A percentile compares a stretch with the other conserved stretches of the same genome.
Conservation (phyloP, 2,113 vertebrate species). For the Ammodramus savannarum region DNA sequence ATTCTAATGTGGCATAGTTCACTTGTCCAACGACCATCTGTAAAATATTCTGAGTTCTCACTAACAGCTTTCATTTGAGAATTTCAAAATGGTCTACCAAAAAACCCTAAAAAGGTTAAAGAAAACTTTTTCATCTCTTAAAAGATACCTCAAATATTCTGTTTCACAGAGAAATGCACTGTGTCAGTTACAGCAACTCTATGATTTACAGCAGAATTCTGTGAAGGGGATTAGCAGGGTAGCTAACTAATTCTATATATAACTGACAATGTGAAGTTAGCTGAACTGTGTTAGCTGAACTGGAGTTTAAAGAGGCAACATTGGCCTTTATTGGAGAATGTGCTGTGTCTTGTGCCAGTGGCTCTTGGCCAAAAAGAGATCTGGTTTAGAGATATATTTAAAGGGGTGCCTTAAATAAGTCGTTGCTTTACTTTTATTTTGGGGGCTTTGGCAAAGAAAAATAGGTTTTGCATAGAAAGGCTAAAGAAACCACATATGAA, state of each 20-base stretch:
- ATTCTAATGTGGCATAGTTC: not conserved
- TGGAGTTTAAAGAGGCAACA: not conserved
- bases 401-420: not conserved
- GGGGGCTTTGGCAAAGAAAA: not conserved
- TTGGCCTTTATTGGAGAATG: not conserved
- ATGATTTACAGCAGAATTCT: not conserved
- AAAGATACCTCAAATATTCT: not conserved
- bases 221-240: not conserved
- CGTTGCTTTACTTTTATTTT: not conserved
- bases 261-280: not conserved
- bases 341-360: not conserved
- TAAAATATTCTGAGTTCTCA: not conserved
- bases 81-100: not conserved
- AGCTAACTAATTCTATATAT: not conserved
- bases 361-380: not conserved
- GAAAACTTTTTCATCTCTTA: not conserved
- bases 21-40: not conserved
- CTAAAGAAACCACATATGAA: not conserved
- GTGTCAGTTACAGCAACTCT: not conserved
- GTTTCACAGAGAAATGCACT: not conserved
- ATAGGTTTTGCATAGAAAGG: not conserved
- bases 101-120: not conserved
- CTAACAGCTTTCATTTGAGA: not conserved
- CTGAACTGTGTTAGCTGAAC: not conserved
- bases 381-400: not conserved